These are phyloP conservation scores for Ditylenchus weischeri DNA, from an alignment of 2,888 invertebrate genomes.

Conservation along the genomic window DNA sequence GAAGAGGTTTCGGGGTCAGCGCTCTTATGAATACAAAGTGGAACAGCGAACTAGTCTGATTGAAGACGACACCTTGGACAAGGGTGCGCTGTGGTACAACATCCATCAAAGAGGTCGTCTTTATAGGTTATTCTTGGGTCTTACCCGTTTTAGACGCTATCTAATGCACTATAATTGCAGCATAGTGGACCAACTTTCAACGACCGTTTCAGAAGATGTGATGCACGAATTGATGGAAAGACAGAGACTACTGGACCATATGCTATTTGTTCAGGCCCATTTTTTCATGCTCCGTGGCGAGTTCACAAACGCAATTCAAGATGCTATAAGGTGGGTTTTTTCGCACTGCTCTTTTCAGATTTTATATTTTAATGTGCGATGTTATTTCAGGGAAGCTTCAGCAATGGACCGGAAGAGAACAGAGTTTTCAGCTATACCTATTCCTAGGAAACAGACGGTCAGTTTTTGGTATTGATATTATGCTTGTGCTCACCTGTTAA, in stretches of 20 bases:
- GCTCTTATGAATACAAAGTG: conserved; percentile 12
- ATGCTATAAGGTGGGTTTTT: neutral
- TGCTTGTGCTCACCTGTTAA: no score
- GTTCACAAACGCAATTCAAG: conserved; percentile 6
- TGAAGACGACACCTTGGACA: neutral
- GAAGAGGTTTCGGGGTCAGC: conserved; percentile 11
- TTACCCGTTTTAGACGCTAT: no score
- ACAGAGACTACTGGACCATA: conserved; percentile 19
- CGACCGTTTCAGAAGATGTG: conserved; percentile 13
- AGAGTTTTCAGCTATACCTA: no score
- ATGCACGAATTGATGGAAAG: conserved; percentile 14
- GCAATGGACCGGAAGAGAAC: no score
- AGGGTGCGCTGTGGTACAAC: conserved; percentile 15
- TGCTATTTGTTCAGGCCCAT: conserved; percentile 15
- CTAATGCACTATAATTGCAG: no score
- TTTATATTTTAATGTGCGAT: no score
- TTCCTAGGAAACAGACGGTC: no score
- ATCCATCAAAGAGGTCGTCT: conserved; percentile 9
- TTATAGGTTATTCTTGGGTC: neutral
- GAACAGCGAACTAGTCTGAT: conserved; percentile 11
- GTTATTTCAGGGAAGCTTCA: no score
- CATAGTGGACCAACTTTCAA: no score
- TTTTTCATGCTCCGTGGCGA: conserved; percentile 24
- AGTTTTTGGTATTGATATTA: no score
- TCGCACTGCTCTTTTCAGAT: neutral